Evolutionary conservation across 2,113 vertebrate genomes (phyloP).

Genomic region (Abramis brama): DNA sequence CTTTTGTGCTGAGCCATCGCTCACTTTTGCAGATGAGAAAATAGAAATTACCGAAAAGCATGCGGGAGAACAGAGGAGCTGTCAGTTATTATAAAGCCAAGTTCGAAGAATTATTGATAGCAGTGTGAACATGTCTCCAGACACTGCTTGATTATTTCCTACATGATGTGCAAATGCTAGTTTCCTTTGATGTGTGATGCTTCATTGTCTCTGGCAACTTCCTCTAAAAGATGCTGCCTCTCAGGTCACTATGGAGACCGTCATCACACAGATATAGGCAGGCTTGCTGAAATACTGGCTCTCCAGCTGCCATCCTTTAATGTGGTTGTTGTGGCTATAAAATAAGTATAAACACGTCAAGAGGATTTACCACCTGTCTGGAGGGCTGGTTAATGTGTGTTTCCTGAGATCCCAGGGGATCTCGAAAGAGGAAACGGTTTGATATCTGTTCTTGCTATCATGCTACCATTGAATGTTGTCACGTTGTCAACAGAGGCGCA

Average conservation of each 20-base stretch:
- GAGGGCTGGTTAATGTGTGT: conserved; percentile 46
- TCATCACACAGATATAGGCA: conserved; percentile 38
- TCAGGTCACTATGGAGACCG: conserved; percentile 34
- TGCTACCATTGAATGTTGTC: conserved; percentile 17
- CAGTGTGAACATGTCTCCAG: conserved; percentile 42
- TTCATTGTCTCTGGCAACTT: conserved; percentile 27
- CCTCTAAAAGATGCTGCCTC: conserved; percentile 33
- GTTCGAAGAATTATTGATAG: conserved; percentile 48
- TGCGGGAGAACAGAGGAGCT: conserved; percentile 28
- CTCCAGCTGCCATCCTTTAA: conserved; percentile 51
- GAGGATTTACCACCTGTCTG: conserved; percentile 53
- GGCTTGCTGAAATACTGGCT: conserved; percentile 44
- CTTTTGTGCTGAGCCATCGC: conserved; percentile 60
- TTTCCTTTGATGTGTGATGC: conserved; percentile 37
- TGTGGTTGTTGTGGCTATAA: conserved; percentile 55
- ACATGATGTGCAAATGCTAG: conserved; percentile 35
- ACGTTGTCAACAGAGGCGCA: conserved; percentile 35
- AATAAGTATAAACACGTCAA: conserved; percentile 52
- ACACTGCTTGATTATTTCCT: conserved; percentile 46
- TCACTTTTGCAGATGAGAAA: conserved; percentile 52
- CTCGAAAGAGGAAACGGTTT: conserved; percentile 22
- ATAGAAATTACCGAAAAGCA: conserved; percentile 53
- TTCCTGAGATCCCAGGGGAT: conserved; percentile 28
- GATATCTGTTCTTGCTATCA: conserved; percentile 43
- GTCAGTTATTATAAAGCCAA: conserved; percentile 46